Percentiles rank a stretch among this genome's conserved stretches.
These are phyloP conservation scores for Papilio helenus DNA, from an alignment of 1,140 invertebrate species.

Conservation along the genomic window DNA sequence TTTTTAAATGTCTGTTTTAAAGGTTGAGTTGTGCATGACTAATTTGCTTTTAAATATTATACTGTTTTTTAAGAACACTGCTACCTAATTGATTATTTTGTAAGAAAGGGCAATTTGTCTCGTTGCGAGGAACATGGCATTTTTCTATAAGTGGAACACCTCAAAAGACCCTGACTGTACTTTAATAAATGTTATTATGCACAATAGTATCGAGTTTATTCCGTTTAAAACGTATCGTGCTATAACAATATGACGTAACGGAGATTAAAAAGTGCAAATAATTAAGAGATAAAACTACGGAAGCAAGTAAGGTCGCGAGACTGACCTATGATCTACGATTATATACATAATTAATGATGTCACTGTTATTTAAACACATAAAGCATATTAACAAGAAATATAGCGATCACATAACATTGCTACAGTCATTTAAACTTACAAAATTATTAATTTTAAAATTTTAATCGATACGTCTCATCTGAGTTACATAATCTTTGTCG, in stretches of 20 bases:
- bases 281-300: constrained; percentile 11
- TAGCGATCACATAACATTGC: not conserved
- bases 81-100: no score
- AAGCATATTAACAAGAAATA: not conserved
- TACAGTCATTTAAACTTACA: not conserved
- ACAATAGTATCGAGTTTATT: not conserved
- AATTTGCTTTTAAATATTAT: no score
- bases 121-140: no score
- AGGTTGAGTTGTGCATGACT: no score
- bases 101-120: no score
- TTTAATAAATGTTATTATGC: not conserved
- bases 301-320: not conserved
- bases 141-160: no score
- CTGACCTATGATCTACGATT: not conserved
- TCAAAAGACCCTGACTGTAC: no score
- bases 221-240: not conserved
- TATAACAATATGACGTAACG: not conserved
- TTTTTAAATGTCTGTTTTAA: no score
- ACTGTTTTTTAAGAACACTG: no score
- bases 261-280: constrained; percentile 21
- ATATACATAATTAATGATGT: not conserved
- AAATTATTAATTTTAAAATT: not conserved
- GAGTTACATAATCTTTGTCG: constrained; percentile 27
- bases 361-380: not conserved
- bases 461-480: constrained; percentile 1